These are phyloP conservation scores for Choloepus hoffmanni DNA, from an alignment of 2,113 vertebrate species.

Conservation along the genomic window DNA sequence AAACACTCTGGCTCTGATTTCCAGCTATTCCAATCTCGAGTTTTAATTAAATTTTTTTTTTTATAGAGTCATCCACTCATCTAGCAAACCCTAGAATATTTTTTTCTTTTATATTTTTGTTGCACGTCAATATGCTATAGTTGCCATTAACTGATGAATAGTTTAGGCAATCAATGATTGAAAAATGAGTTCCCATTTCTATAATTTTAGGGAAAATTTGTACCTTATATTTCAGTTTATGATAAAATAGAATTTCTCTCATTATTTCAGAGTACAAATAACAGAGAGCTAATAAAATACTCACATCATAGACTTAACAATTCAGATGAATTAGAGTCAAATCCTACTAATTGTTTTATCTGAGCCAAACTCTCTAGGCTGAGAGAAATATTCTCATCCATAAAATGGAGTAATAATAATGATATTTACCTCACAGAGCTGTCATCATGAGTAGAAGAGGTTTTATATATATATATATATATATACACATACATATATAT, in stretches of 20 bases:
- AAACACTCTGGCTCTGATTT: background rate
- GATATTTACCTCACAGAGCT: background rate
- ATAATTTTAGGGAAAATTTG: slow-evolving; percentile 1
- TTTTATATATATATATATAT: no score
- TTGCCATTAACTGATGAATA: background rate
- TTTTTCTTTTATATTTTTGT: background rate
- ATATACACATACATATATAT: no score
- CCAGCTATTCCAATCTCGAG: background rate
- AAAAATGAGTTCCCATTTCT: background rate
- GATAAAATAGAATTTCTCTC: background rate
- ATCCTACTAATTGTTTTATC: background rate
- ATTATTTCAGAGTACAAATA: background rate
- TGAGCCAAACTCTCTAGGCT: background rate
- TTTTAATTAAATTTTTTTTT: background rate
- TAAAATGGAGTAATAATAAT: background rate
- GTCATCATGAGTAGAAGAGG: background rate
- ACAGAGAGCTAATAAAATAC: background rate
- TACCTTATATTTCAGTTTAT: background rate
- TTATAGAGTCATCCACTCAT: background rate
- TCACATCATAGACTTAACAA: background rate
- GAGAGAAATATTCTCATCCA: background rate
- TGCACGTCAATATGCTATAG: background rate
- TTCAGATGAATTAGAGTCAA: background rate
- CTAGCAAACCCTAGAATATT: background rate
- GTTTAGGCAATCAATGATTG: background rate